Evolutionary conservation across 2,797 vertebrate species (phyloP).

Genomic region (Sciurus carolinensis): DNA sequence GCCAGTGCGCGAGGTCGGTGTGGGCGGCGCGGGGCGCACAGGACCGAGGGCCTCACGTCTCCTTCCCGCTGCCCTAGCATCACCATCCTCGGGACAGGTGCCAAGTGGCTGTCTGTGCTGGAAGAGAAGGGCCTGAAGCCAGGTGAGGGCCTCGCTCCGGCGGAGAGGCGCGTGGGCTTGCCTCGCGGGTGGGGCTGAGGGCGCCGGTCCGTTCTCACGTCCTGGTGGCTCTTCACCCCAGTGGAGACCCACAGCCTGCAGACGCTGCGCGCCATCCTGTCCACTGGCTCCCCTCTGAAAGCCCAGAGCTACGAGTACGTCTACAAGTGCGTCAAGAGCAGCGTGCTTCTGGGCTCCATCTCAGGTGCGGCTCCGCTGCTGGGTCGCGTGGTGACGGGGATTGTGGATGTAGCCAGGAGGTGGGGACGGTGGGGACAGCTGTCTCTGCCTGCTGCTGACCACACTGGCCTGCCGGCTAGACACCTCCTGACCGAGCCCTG

Average conservation of each 20-base stretch:
- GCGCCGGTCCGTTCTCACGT: neutral
- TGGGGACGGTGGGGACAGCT: neutral
- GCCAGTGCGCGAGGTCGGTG: no score
- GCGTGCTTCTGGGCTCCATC: constrained; percentile 96
- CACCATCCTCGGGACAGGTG: constrained; percentile 96
- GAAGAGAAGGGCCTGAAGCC: constrained; percentile 96
- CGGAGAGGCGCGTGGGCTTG: accelerated
- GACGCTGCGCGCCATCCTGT: constrained; percentile 96
- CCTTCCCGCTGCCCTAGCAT: constrained; percentile 89
- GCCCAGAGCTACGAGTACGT: constrained; percentile 97
- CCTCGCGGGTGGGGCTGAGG: neutral
- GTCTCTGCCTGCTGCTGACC: neutral
- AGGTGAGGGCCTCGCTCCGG: constrained; percentile 90
- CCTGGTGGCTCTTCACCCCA: constrained; percentile 76
- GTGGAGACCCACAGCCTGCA: constrained; percentile 96
- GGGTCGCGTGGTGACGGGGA: accelerated
- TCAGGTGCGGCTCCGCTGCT: constrained; percentile 91
- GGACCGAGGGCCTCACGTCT: neutral
- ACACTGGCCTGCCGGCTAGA: accelerated
- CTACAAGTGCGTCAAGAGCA: constrained; percentile 94
- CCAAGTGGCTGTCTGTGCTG: constrained; percentile 97
- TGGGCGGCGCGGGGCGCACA: neutral
- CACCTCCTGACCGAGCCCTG: no score
- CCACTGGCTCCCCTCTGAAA: constrained; percentile 96
- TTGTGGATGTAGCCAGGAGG: neutral